Conservation (phyloP, 2,797 vertebrate species). For the Myotis daubentonii region DNA sequence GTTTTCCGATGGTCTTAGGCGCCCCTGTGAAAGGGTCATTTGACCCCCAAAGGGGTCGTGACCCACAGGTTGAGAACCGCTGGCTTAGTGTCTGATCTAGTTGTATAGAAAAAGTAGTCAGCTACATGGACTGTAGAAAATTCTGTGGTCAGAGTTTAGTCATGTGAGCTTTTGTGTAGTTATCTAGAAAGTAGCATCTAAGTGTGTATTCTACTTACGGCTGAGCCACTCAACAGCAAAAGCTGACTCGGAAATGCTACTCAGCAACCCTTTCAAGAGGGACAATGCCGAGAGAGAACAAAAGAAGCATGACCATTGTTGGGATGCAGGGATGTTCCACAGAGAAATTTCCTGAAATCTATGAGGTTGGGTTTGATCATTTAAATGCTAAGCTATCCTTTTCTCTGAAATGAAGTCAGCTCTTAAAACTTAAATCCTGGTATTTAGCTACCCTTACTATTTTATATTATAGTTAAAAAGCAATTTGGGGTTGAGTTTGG, state of each 20-base stretch:
- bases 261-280: constrained; percentile 66
- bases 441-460: background rate
- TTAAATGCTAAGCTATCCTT: constrained; percentile 60
- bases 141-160: background rate
- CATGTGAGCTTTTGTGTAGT: background rate
- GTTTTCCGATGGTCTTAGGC: too few relatives aligned
- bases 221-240: constrained; percentile 3
- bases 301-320: constrained; percentile 56
- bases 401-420: constrained; percentile 48
- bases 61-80: too few relatives aligned
- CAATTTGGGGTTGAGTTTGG: background rate
- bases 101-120: background rate
- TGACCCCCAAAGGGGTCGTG: too few relatives aligned
- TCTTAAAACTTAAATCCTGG: background rate
- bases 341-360: constrained; percentile 71
- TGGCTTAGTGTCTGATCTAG: background rate
- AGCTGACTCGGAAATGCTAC: constrained; percentile 52
- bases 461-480: background rate
- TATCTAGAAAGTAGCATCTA: constrained; percentile 11
- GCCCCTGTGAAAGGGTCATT: too few relatives aligned
- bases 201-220: constrained; percentile 10
- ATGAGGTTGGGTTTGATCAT: constrained; percentile 41
- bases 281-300: constrained; percentile 67
- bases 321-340: constrained; percentile 36
- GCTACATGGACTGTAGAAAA: background rate